Conservation (phyloP, 2,113 vertebrate species). For the Clinocottus analis region DNA sequence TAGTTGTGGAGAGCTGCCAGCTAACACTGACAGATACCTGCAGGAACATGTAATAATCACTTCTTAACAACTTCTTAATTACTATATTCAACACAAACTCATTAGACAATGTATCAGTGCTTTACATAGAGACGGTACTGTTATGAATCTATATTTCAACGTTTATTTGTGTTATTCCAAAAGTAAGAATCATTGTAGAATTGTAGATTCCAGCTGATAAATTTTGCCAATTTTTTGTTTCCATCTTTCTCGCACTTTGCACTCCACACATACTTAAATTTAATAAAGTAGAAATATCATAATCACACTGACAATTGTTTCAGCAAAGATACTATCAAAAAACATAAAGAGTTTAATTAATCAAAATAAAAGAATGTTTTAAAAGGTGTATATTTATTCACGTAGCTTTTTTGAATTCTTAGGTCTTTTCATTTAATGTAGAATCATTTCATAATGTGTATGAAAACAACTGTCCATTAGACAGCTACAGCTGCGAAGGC, state of each 20-base stretch:
- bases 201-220: not conserved
- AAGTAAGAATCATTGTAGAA: not conserved
- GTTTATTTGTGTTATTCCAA: no score
- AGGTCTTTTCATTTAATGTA: not conserved
- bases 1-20: conserved; percentile 38
- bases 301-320: not conserved
- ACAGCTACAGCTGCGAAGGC: conserved; percentile 17
- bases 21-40: conserved; percentile 20
- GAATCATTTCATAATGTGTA: not conserved
- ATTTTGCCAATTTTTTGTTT: not conserved
- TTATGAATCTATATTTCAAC: no score
- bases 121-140: not conserved
- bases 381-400: not conserved
- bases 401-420: not conserved
- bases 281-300: not conserved
- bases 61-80: not conserved
- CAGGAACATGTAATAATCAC: not conserved
- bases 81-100: not conserved
- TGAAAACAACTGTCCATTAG: conserved; percentile 2
- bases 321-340: not conserved
- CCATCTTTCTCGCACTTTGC: not conserved
- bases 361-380: not conserved
- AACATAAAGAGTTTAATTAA: not conserved
- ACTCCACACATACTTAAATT: not conserved
- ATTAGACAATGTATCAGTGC: not conserved